Conservation (phyloP, 2,113 vertebrate genomes). For the Pterocles gutturalis region DNA sequence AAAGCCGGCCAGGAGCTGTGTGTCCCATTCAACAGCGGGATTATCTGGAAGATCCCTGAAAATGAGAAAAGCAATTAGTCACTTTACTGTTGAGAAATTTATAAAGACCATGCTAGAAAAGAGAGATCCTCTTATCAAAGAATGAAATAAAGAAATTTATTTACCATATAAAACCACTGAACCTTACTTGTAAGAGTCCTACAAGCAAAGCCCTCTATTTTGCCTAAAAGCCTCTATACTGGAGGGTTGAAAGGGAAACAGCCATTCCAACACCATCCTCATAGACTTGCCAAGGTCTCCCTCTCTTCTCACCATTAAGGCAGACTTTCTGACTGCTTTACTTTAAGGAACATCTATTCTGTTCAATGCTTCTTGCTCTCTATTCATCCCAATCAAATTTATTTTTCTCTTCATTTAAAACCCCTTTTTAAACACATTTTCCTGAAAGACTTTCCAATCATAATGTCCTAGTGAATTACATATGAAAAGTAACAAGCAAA, state of each 20-base stretch:
- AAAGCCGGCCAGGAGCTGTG: slow-evolving; percentile 73
- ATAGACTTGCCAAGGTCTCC: background rate
- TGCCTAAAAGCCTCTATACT: no score
- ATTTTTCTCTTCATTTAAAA: background rate
- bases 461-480: background rate
- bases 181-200: background rate
- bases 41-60: slow-evolving; percentile 90
- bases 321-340: background rate
- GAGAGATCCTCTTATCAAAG: background rate
- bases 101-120: background rate
- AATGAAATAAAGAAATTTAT: background rate
- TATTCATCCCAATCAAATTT: background rate
- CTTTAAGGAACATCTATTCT: background rate
- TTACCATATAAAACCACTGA: background rate
- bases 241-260: background rate
- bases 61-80: slow-evolving; percentile 29
- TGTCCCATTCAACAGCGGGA: slow-evolving; percentile 87
- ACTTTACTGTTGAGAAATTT: background rate
- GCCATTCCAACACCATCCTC: background rate
- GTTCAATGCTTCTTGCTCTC: background rate
- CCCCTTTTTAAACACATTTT: background rate
- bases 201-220: no score
- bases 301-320: background rate
- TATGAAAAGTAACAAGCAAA: background rate
- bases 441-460: background rate